Percentiles rank a stretch among this genome's conserved stretches.
These are phyloP conservation scores for Phenganax subtilis DNA, from an alignment of 92 coral and sea anemone species.

Conservation along the genomic window DNA sequence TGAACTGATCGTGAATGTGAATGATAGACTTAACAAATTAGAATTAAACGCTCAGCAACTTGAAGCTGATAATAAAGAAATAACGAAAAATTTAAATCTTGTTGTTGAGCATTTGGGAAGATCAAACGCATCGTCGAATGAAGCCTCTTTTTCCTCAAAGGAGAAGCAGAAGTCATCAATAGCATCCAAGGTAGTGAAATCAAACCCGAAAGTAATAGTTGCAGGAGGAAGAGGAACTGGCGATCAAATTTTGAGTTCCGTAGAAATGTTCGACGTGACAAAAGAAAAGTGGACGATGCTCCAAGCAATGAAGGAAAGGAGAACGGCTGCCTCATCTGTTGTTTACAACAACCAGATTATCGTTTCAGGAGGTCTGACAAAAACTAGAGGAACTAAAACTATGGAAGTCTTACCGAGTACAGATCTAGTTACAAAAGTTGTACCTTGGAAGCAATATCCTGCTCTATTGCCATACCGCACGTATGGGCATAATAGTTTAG, in stretches of 20 bases:
- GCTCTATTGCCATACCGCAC: not conserved
- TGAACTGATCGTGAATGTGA: not conserved
- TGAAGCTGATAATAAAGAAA: conserved; percentile 2
- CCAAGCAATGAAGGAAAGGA: not conserved
- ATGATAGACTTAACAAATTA: not conserved
- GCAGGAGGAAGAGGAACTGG: not conserved
- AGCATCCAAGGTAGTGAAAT: not conserved
- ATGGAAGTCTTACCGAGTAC: not conserved
- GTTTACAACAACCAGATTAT: conserved; percentile 6
- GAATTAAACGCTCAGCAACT: not conserved
- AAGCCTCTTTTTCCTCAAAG: not conserved
- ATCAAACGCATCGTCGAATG: not conserved
- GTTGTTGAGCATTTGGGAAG: not conserved
- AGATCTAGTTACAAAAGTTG: not conserved
- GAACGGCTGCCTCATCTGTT: not conserved
- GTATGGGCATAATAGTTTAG: not conserved
- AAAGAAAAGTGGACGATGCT: not conserved
- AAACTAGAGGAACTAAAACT: not conserved
- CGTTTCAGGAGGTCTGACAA: not conserved
- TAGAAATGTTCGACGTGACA: not conserved
- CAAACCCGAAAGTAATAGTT: not conserved
- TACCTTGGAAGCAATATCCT: not conserved
- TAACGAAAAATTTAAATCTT: not conserved
- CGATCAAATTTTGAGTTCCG: not conserved
- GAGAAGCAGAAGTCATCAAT: not conserved